Evolutionary conservation across 30 jellyfish, hydroid and myxozoan species (phyloP), one percentile per base, ranked within the genome.

Genomic region (Aurelia aurita): DNA sequence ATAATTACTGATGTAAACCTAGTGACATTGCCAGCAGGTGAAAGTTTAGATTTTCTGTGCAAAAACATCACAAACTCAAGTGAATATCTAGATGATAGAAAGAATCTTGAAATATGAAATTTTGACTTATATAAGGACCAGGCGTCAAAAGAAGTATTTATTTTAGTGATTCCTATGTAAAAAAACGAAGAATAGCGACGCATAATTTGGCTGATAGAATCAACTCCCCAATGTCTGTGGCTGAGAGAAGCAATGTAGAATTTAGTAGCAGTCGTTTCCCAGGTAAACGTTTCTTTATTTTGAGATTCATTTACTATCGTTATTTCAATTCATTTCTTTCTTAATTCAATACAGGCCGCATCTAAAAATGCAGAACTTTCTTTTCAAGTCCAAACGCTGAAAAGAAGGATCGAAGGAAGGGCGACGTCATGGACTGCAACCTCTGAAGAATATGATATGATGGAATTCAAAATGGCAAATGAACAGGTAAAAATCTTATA

Each of bases 361-460:
- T 31, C 79, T 70, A 69, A 89, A 72, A 94, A 89, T 87, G 49
- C 64, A 58, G 95, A 88, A 62, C 93, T 94, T 73, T 84, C 99
- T 69, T 69, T 89, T 66, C 97, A 94, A 94, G 99, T 94, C 55
- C 85, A 94, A 63, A 89, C 99, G 4, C 72, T 94, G 72, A 77
- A 86, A 47, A 90, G 94, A 57, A 58, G 99, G 75, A 89, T 94
- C 51, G 99, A 94, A 51, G 99, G 93, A 34, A 68, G 97, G 58
- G 47, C 87, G 15, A 49, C 65, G 28, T 21, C 84, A 18, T 19
- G 74, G 55, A 72, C 25, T 46, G 53, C 55, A 5, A 73, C 69
- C 34, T 22, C 82, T 7, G 88, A 76, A 29, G 91, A 72, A 21
- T 26, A 62, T 67, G 61, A 25, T 46, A 28, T 57, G 77, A 45